These are phyloP conservation scores for Falco peregrinus DNA, from an alignment of 2,797 vertebrate species.

Conservation along the genomic window DNA sequence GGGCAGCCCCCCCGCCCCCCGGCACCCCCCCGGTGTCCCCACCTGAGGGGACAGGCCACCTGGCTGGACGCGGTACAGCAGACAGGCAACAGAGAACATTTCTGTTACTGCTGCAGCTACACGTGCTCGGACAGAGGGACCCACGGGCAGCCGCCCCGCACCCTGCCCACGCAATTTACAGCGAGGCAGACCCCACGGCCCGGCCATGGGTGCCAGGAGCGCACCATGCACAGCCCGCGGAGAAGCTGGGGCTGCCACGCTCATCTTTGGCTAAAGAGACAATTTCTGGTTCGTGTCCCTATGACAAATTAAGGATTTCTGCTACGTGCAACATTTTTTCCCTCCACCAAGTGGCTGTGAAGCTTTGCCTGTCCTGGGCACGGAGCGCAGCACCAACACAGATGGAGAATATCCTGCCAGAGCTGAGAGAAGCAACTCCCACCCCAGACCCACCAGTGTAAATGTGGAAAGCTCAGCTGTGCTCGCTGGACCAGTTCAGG, in stretches of 20 bases:
- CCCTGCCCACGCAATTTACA: rapidly evolving
- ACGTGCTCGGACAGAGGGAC: rapidly evolving
- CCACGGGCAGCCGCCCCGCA: rapidly evolving
- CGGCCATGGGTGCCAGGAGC: neutral
- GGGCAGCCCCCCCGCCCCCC: neutral
- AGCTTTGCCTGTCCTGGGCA: neutral
- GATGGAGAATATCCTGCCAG: neutral
- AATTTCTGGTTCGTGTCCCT: neutral
- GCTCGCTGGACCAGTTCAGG: neutral
- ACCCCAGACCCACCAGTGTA: neutral
- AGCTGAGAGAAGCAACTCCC: neutral
- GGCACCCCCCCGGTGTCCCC: no score
- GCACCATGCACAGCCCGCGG: rapidly evolving
- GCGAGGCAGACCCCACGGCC: neutral
- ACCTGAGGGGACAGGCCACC: no score
- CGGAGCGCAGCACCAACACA: neutral
- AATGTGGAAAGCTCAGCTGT: neutral
- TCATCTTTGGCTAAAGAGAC: neutral
- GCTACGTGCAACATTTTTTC: rapidly evolving
- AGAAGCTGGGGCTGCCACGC: neutral
- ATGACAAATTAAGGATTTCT: neutral
- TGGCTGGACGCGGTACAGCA: no score
- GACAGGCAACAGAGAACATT: neutral
- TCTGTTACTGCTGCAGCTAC: rapidly evolving
- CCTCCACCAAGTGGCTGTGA: rapidly evolving